phyloP scores from a whole-genome alignment of 2,113 vertebrate genomes.

The Centrocercus urophasianus region DNA sequence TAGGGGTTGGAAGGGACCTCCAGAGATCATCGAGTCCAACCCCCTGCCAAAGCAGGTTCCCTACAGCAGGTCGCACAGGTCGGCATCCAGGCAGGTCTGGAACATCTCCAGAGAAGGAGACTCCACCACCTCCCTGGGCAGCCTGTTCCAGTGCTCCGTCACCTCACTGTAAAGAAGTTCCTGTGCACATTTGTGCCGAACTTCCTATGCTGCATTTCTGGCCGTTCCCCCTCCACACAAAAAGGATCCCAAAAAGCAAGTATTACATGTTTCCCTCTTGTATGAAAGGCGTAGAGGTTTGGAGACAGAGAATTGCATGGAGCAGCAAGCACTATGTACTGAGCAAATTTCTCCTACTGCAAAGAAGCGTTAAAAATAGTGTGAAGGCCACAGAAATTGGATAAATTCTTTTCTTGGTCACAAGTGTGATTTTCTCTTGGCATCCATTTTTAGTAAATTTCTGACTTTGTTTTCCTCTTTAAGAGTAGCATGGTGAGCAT shows the following conservation, averaged over 20 bases:
- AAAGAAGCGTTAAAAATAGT: neutral
- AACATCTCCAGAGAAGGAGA: no score
- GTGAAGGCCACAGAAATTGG: neutral
- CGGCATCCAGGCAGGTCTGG: no score
- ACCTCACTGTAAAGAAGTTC: no score
- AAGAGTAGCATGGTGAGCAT: neutral
- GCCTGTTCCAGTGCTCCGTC: no score
- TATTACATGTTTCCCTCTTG: neutral
- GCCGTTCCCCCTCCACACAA: no score
- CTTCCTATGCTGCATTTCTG: no score
- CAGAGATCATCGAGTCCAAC: no score
- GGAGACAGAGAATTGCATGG: neutral
- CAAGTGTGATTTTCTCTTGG: neutral
- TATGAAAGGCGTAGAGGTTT: neutral
- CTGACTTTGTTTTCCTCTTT: neutral
- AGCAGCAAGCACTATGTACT: neutral
- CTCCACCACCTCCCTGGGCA: no score
- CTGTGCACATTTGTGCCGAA: no score
- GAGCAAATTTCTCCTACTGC: neutral
- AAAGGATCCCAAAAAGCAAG: neutral
- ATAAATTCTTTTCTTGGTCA: slow-evolving; percentile 8
- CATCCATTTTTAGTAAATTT: slow-evolving; percentile 27
- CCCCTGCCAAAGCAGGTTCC: no score
- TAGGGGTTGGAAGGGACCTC: no score
- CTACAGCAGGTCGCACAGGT: no score